Conservation (phyloP, 2,113 vertebrate genomes). For the Channa argus region DNA sequence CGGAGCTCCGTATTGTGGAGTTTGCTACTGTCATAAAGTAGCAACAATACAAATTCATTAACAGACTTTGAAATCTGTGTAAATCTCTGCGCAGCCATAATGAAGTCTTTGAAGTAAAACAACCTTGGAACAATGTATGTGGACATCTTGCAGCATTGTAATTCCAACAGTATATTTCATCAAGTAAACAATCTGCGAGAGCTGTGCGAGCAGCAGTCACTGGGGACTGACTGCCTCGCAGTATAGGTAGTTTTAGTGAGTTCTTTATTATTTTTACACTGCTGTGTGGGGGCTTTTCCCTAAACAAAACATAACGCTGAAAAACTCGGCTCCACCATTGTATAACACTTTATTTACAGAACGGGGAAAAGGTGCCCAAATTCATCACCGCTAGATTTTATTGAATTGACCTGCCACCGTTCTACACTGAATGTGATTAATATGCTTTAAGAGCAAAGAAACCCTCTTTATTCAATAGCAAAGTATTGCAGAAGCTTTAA, state of each 20-base stretch:
- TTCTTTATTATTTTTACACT: conserved; percentile 20
- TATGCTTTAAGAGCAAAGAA: not conserved
- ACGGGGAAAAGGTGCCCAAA: not conserved
- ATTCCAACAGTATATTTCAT: conserved; percentile 37
- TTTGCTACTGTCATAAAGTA: conserved; percentile 31
- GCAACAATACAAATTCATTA: conserved; percentile 59
- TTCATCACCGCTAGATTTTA: conserved; percentile 16
- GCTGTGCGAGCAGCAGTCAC: conserved; percentile 2
- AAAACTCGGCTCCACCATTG: not conserved
- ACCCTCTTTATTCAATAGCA: not conserved
- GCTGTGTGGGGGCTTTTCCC: not conserved
- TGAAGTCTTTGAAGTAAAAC: conserved; percentile 45
- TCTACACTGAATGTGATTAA: conserved; percentile 38
- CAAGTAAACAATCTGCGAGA: conserved; percentile 30
- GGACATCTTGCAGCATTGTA: conserved; percentile 24
- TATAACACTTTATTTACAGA: conserved; percentile 15
- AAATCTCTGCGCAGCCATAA: conserved; percentile 43
- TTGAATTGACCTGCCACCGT: conserved; percentile 14
- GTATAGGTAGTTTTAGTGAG: not conserved
- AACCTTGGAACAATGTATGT: conserved; percentile 59
- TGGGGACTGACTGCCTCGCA: conserved; percentile 3
- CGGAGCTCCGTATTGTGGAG: conserved; percentile 41
- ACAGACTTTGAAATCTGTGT: conserved; percentile 30
- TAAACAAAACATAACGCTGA: conserved; percentile 9
- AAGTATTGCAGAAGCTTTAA: conserved; percentile 23